Conservation (phyloP, 2,797 vertebrate species). For the Cyclura pinguis region DNA sequence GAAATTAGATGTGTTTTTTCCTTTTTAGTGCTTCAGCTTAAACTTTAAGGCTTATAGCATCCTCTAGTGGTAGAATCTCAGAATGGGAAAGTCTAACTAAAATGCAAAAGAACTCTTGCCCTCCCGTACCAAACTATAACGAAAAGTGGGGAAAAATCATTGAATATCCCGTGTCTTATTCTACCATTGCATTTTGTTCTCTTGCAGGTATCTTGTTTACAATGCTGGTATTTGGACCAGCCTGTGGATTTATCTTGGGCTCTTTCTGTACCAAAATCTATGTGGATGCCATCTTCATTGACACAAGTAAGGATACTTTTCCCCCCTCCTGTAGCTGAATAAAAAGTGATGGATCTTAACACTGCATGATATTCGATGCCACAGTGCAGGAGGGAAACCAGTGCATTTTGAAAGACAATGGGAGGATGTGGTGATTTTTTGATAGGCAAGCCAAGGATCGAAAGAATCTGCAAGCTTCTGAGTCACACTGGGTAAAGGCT, state of each 20-base stretch:
- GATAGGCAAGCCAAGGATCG: not conserved
- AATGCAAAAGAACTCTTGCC: too few species aligned
- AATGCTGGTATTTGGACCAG: constrained; percentile 97
- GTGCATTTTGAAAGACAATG: not conserved
- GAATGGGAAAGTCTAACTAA: not conserved
- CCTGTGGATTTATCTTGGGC: constrained; percentile 98
- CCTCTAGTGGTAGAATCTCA: constrained; percentile 68
- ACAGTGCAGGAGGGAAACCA: too few species aligned
- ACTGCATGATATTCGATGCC: too few species aligned
- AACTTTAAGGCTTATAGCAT: constrained; percentile 51
- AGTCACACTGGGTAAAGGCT: not conserved
- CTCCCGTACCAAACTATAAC: too few species aligned
- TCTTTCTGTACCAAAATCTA: constrained; percentile 99
- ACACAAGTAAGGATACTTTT: constrained; percentile 87
- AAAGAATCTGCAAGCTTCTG: too few species aligned
- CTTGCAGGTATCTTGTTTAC: constrained; percentile 96
- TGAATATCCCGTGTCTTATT: too few species aligned
- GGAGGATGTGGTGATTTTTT: not conserved
- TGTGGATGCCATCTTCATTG: constrained; percentile 96
- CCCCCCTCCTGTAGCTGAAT: not conserved
- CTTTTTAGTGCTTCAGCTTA: constrained; percentile 30
- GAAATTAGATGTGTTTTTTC: not conserved
- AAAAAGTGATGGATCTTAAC: rapidly evolving
- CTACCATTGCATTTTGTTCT: constrained; percentile 41
- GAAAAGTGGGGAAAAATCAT: too few species aligned